Base-by-base conservation (phyloP, 2,888 invertebrate species). In the Temnothorax ravouxi region DNA sequence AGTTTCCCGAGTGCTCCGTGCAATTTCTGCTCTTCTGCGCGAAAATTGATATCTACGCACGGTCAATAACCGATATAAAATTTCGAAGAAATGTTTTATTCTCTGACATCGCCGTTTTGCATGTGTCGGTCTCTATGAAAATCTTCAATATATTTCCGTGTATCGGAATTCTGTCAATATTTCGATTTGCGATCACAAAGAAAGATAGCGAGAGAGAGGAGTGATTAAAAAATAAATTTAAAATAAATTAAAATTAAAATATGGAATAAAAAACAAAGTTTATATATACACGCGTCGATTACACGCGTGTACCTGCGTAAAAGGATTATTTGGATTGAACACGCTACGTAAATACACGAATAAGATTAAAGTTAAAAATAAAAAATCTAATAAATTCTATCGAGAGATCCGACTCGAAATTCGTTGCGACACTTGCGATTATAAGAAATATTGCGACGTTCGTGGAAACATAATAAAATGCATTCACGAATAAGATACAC, bases 221-320 rank as follows among this genome's bases (percentile, higher is more conserved):
- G 29, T 3, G 29, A 29, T 29, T 29, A 11, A n/a, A 67, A 41
- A 54, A 56, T 72, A 5, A 8, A 56, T 18, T 38, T 71, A 18
- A 44, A 59, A 59, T 59, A 44, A 54, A 38, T 21, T 38, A 52
- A 29, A 69, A 67, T 8, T 29, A 25, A 34, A 38, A 29, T 52
- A 44, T 41, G 11, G 15, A 15, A 18, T 50, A 41, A 41, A 47
- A 61, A 18, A 3, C 41, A 9, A 11, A 13, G 67, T 64, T 76
- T 76, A 76, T 76, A 64, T 76, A 67, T 76, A 64, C 21, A 76
- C 52, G 25, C n/a, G 44, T 5, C 18, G 47, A 34, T 34, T 64
- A 41, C 21, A 52, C 25, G 13, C 18, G 18, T 62, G 11, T 62
- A 38, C 9, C 15, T 52, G 38, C 25, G 3, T 38, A 29, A 8